Conservation (phyloP, 2,888 invertebrate species). For the Lobophora halterata region DNA sequence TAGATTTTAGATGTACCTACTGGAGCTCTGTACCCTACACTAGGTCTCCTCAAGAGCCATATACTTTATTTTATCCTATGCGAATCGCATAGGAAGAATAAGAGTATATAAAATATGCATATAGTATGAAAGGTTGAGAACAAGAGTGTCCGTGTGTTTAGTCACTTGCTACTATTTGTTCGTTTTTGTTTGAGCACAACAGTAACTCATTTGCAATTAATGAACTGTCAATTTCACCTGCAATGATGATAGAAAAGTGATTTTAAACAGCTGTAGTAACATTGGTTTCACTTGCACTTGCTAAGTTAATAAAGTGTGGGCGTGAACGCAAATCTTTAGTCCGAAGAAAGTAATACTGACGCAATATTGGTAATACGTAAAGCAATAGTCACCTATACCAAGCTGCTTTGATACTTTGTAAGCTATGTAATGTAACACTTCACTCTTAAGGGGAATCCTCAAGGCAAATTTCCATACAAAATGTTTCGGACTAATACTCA, state of each 20-base stretch:
- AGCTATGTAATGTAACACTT: too few species aligned
- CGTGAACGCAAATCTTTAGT: slow-evolving; percentile 3
- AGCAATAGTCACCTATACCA: too few species aligned
- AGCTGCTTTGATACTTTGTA: too few species aligned
- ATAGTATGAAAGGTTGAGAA: slow-evolving; percentile 4
- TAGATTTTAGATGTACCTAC: too few species aligned
- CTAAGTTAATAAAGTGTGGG: slow-evolving; percentile 8
- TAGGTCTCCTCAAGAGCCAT: too few species aligned
- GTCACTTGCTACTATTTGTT: slow-evolving; percentile 25
- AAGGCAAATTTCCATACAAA: too few species aligned
- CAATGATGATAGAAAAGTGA: slow-evolving; percentile 25
- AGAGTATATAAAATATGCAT: too few species aligned
- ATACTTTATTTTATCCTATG: too few species aligned
- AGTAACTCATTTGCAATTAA: slow-evolving; percentile 22
- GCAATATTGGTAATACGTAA: not conserved
- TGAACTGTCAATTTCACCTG: slow-evolving; percentile 26
- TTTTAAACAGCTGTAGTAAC: slow-evolving; percentile 8
- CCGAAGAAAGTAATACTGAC: slow-evolving; percentile 8
- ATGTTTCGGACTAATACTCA: too few species aligned
- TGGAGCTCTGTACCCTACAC: too few species aligned
- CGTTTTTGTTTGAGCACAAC: slow-evolving; percentile 26
- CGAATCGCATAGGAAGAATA: too few species aligned
- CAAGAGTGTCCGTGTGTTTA: slow-evolving; percentile 9
- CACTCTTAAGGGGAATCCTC: too few species aligned
- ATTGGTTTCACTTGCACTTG: slow-evolving; percentile 13